phyloP scores from a whole-genome alignment of 2,113 vertebrate genomes.

The Tautogolabrus adspersus region DNA sequence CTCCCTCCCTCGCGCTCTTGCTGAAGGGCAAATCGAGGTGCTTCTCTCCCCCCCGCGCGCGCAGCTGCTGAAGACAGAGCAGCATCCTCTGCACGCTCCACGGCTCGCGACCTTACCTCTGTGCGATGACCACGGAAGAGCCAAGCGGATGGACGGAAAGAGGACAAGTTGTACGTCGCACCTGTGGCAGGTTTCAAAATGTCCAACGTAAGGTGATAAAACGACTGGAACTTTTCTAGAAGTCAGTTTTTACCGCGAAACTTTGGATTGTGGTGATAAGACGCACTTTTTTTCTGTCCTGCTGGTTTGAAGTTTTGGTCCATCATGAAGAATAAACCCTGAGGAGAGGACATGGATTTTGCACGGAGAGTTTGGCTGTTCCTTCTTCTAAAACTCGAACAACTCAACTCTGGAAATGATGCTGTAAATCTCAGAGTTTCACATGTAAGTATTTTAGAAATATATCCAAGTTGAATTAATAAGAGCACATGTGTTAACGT shows the following conservation, averaged over 20 bases:
- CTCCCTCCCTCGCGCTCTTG: constrained; percentile 55
- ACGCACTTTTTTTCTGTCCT: constrained; percentile 11
- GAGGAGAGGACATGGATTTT: constrained; percentile 75
- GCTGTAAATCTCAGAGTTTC: constrained; percentile 80
- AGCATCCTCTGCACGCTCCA: constrained; percentile 49
- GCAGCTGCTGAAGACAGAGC: constrained; percentile 57
- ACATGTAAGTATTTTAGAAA: constrained; percentile 72
- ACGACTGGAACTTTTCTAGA: constrained; percentile 11
- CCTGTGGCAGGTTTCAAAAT: constrained; percentile 48
- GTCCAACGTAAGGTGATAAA: constrained; percentile 49
- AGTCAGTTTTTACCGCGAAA: constrained; percentile 28
- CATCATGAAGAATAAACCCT: constrained; percentile 47
- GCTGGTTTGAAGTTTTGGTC: constrained; percentile 53
- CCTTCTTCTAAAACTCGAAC: constrained; percentile 55
- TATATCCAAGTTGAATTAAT: too few relatives aligned
- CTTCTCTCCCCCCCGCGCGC: constrained; percentile 42
- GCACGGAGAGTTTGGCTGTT: constrained; percentile 56
- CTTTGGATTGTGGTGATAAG: constrained; percentile 46
- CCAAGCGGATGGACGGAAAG: constrained; percentile 19
- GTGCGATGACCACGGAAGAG: constrained; percentile 43
- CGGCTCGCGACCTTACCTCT: constrained; percentile 29
- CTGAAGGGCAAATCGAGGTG: constrained; percentile 70
- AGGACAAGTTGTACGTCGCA: constrained; percentile 22
- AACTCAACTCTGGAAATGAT: constrained; percentile 70
- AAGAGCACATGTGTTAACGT: too few relatives aligned